These are phyloP conservation scores for Centropus unirufus DNA, from an alignment of 2,113 vertebrate genomes.

Conservation along the genomic window DNA sequence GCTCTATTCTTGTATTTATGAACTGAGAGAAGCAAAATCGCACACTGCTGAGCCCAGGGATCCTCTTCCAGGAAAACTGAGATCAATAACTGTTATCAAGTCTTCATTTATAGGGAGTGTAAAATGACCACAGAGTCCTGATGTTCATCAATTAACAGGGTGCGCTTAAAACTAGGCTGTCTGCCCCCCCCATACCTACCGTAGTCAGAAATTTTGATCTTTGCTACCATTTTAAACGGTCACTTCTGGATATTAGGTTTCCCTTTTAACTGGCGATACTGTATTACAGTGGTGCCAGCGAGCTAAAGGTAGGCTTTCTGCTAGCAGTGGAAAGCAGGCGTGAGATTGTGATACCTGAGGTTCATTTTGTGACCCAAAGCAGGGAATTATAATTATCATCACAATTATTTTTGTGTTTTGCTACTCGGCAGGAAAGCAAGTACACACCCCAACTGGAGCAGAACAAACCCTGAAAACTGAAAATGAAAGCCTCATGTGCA, in stretches of 20 bases:
- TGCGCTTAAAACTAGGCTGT: constrained; percentile 8
- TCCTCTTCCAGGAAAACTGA: constrained; percentile 57
- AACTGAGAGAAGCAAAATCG: constrained; percentile 38
- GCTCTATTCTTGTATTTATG: constrained; percentile 49
- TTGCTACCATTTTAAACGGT: neutral
- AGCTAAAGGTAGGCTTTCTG: neutral
- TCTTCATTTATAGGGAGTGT: constrained; percentile 38
- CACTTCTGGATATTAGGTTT: neutral
- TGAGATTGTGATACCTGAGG: neutral
- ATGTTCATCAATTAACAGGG: constrained; percentile 1
- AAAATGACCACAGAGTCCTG: constrained; percentile 39
- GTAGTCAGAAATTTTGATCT: neutral
- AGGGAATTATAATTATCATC: neutral
- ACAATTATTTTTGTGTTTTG: neutral
- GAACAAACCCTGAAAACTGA: neutral
- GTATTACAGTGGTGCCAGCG: neutral
- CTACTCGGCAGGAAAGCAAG: neutral
- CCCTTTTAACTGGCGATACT: neutral
- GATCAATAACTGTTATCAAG: constrained; percentile 54
- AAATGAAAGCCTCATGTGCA: neutral
- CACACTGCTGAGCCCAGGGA: constrained; percentile 21
- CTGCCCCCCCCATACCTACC: neutral
- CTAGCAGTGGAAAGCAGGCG: neutral
- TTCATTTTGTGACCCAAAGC: neutral
- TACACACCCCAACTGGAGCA: neutral